These are phyloP conservation scores for Perithous albicinctus DNA, from an alignment of 2,888 invertebrate species.

Conservation along the genomic window DNA sequence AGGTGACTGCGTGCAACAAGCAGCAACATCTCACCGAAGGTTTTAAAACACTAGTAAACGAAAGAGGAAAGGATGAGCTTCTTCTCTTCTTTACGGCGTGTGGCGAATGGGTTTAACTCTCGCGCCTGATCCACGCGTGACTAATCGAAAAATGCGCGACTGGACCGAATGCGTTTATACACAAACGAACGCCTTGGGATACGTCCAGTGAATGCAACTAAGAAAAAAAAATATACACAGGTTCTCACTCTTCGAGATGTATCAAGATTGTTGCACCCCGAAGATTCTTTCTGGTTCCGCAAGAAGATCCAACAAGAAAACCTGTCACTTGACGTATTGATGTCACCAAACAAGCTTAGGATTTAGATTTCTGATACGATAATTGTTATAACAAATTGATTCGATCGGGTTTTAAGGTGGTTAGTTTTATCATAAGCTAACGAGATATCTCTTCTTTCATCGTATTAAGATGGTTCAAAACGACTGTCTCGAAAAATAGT, in stretches of 20 bases:
- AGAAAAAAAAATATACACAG: constrained; percentile 23
- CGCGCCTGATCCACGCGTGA: constrained; percentile 70
- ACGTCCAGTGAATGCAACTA: constrained; percentile 68
- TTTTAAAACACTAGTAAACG: constrained; percentile 30
- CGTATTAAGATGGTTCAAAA: no score
- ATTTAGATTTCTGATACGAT: constrained; percentile 20
- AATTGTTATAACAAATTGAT: constrained; percentile 47
- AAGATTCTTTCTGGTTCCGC: background rate
- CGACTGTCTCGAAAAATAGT: no score
- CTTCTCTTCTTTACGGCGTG: constrained; percentile 69
- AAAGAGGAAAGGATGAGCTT: constrained; percentile 63
- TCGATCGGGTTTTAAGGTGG: constrained; percentile 27
- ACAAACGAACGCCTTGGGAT: constrained; percentile 72
- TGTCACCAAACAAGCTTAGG: constrained; percentile 8
- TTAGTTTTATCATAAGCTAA: no score
- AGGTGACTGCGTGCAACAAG: constrained; percentile 29
- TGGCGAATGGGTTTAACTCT: constrained; percentile 75
- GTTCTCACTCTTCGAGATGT: constrained; percentile 31
- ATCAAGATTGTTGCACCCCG: constrained; percentile 12
- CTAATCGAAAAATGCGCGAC: constrained; percentile 72
- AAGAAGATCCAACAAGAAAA: background rate
- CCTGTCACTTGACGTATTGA: background rate
- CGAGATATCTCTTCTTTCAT: no score
- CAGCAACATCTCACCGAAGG: constrained; percentile 28
- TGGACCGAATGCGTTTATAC: constrained; percentile 49